Percentiles rank a stretch among this genome's conserved stretches.
These are phyloP conservation scores for Argyrosomus regius DNA, from an alignment of 2,797 vertebrate genomes.

Conservation along the genomic window DNA sequence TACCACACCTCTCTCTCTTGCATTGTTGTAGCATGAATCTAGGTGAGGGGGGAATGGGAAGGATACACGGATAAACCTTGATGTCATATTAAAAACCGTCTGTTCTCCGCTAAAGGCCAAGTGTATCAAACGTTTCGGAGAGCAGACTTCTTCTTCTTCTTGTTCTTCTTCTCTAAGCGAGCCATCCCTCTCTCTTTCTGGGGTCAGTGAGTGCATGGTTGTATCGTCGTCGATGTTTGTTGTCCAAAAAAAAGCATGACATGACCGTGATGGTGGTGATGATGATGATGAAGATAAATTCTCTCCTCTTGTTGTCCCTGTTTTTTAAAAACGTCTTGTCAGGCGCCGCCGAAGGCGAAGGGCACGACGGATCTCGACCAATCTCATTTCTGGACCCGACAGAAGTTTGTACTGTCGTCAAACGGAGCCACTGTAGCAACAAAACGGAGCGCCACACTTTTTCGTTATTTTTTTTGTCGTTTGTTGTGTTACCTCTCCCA, in stretches of 20 bases:
- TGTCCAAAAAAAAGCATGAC: conserved; percentile 65
- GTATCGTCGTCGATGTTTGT: conserved; percentile 52
- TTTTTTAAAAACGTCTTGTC: conserved; percentile 30
- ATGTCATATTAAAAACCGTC: conserved; percentile 59
- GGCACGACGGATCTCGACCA: background rate
- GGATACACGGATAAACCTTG: conserved; percentile 45
- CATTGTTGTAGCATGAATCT: conserved; percentile 69
- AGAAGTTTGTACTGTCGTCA: conserved; percentile 12
- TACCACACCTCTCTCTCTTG: conserved; percentile 37
- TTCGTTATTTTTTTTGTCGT: background rate
- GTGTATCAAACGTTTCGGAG: conserved; percentile 26
- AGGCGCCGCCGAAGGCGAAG: background rate
- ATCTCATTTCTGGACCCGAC: conserved; percentile 16
- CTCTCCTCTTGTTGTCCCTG: conserved; percentile 42
- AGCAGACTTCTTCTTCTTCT: conserved; percentile 17
- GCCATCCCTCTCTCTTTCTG: conserved; percentile 19
- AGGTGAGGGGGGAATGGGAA: conserved; percentile 4
- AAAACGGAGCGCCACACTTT: conserved; percentile 35
- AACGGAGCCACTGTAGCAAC: conserved; percentile 61
- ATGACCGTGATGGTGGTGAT: conserved; percentile 37
- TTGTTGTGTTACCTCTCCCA: conserved; percentile 45
- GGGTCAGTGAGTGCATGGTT: conserved; percentile 67
- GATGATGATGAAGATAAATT: conserved; percentile 52
- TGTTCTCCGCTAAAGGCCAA: conserved; percentile 37
- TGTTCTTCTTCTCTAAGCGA: conserved; percentile 5